Evolutionary conservation across 2,888 invertebrate genomes (phyloP).

Genomic region (Ephialtes manifestator): DNA sequence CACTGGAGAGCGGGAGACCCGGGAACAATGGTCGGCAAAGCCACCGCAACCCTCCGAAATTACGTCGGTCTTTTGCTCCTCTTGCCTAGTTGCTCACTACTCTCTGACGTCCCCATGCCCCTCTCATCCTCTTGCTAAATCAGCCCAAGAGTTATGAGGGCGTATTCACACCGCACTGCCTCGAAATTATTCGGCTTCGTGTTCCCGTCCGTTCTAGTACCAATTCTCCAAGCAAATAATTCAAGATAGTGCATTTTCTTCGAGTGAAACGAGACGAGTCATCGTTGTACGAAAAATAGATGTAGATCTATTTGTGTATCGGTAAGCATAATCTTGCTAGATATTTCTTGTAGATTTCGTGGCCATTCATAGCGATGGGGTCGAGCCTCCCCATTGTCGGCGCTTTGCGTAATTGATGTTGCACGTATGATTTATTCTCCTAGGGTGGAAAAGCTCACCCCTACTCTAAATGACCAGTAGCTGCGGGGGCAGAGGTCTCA

Average conservation of each 20-base stretch:
- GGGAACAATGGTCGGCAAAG: constrained; percentile 71
- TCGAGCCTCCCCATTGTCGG: constrained; percentile 6
- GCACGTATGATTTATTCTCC: constrained; percentile 47
- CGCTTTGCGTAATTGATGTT: constrained; percentile 51
- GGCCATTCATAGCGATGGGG: not conserved
- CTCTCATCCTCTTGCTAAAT: constrained; percentile 28
- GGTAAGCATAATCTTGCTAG: constrained; percentile 3
- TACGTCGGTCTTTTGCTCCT: constrained; percentile 63
- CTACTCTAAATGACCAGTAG: constrained; percentile 31
- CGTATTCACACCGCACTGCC: constrained; percentile 3
- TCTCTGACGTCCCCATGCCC: constrained; percentile 16
- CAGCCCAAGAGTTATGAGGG: constrained; percentile 30
- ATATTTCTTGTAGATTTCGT: not conserved
- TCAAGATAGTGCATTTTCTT: constrained; percentile 11
- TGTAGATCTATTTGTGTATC: not conserved
- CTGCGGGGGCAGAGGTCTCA: not conserved
- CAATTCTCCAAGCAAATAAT: not conserved
- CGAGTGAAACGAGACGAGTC: not conserved
- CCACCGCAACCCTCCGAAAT: constrained; percentile 66
- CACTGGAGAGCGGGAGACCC: constrained; percentile 50
- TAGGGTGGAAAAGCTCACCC: constrained; percentile 18
- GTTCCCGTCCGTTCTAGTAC: not conserved
- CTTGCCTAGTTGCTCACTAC: constrained; percentile 48
- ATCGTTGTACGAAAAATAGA: constrained; percentile 5
- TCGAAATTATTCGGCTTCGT: constrained; percentile 3